Evolutionary conservation across 2,113 vertebrate species (phyloP).

Genomic region (Oreochromis niloticus): DNA sequence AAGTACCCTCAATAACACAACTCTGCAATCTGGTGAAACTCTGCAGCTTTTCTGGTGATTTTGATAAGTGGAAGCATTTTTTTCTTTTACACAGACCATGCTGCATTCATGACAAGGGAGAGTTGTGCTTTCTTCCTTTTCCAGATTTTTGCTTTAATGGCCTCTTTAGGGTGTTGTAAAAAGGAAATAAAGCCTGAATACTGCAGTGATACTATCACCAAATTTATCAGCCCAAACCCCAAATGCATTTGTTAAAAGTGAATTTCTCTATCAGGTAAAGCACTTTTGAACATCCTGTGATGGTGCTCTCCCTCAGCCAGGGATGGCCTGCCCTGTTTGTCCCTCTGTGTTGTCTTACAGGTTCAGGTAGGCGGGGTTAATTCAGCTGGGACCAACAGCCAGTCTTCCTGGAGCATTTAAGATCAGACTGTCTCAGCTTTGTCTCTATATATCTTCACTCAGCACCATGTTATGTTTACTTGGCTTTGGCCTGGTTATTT

Average conservation of each 20-base stretch:
- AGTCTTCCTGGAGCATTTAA: neutral
- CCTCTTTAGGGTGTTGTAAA: neutral
- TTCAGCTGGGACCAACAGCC: too few relatives aligned
- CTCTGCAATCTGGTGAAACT: neutral
- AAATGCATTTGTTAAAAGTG: neutral
- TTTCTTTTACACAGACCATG: neutral
- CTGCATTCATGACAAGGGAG: neutral
- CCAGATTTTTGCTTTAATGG: neutral
- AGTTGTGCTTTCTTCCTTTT: neutral
- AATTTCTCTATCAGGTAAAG: neutral
- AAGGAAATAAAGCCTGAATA: neutral
- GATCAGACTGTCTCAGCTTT: neutral
- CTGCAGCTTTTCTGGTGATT: neutral
- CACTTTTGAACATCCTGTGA: neutral
- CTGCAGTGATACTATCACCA: neutral
- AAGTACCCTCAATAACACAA: neutral
- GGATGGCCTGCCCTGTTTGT: too few relatives aligned
- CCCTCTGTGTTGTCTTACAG: too few relatives aligned
- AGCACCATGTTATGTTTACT: neutral
- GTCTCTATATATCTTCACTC: rapidly evolving
- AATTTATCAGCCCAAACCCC: neutral
- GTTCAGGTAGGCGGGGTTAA: too few relatives aligned
- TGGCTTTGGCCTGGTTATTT: neutral
- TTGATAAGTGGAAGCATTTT: neutral
- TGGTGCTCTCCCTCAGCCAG: too few relatives aligned